Evolutionary conservation across 1,140 invertebrate genomes (phyloP).

Genomic region (Homalodisca vitripennis): DNA sequence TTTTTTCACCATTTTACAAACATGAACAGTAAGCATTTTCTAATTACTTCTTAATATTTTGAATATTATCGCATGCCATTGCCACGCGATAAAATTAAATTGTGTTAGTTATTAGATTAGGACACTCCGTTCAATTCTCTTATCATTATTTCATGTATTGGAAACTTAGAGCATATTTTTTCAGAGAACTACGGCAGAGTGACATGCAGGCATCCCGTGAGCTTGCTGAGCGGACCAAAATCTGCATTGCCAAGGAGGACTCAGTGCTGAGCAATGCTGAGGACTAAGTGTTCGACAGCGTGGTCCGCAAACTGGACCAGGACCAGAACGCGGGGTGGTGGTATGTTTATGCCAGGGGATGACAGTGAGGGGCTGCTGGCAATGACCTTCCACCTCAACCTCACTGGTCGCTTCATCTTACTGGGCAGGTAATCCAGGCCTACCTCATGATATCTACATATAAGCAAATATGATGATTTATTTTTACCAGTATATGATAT

Average conservation of each 20-base stretch:
- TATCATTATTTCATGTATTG: no score
- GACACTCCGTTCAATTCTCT: no score
- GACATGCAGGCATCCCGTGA: constrained; percentile 76
- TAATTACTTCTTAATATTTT: no score
- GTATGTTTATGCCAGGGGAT: constrained; percentile 83
- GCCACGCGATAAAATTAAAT: no score
- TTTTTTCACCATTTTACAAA: no score
- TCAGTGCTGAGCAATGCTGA: constrained; percentile 63
- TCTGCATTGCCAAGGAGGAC: constrained; percentile 73
- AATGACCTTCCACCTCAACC: constrained; percentile 55
- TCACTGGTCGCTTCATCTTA: constrained; percentile 59
- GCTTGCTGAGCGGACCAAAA: constrained; percentile 60
- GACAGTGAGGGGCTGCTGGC: constrained; percentile 61
- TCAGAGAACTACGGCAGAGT: constrained; percentile 77
- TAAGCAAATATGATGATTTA: no score
- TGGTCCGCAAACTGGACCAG: constrained; percentile 58
- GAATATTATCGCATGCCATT: no score
- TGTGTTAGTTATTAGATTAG: no score
- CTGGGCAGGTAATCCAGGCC: constrained; percentile 44
- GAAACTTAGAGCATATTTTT: no score
- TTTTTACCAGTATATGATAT: no score
- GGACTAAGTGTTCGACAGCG: constrained; percentile 59
- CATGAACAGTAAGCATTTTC: no score
- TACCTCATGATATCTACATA: no score
- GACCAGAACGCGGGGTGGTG: constrained; percentile 64